Evolutionary conservation across 2,113 vertebrate species (phyloP).

Genomic region (Salvelinus alpinus): DNA sequence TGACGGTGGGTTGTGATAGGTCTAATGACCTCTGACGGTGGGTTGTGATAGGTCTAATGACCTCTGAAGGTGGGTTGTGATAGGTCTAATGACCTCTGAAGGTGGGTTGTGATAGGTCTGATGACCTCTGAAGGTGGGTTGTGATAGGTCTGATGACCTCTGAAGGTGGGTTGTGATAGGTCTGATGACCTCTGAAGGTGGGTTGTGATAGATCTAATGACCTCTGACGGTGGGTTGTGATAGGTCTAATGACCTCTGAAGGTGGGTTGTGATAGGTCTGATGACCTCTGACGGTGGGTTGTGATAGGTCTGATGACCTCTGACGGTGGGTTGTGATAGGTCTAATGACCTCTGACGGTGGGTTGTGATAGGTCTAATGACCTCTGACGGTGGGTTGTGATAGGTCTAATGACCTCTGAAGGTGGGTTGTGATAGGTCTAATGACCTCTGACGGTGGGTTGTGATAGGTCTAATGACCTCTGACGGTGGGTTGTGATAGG

Average conservation of each 20-base stretch:
- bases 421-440: background rate
- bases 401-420: slow-evolving; percentile 13
- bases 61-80: slow-evolving; percentile 10
- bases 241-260: too few species aligned
- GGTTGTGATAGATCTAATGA: slow-evolving; percentile 7
- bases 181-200: slow-evolving; percentile 11
- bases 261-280: too few species aligned
- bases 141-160: too few species aligned
- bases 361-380: too few species aligned
- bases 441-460: background rate
- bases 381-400: background rate
- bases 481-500: too few species aligned
- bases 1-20: background rate
- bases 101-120: too few species aligned
- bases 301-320: background rate
- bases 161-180: background rate
- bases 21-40: background rate
- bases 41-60: slow-evolving; percentile 4
- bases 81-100: slow-evolving; percentile 5
- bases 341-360: background rate
- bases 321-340: slow-evolving; percentile 1
- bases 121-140: too few species aligned
- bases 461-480: too few species aligned
- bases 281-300: slow-evolving; percentile 3
- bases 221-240: background rate